A percentile compares a stretch with the other conserved stretches of the same genome.
Evolutionary conservation across 2,113 vertebrate genomes (phyloP).

Genomic region (Cettia cetti): DNA sequence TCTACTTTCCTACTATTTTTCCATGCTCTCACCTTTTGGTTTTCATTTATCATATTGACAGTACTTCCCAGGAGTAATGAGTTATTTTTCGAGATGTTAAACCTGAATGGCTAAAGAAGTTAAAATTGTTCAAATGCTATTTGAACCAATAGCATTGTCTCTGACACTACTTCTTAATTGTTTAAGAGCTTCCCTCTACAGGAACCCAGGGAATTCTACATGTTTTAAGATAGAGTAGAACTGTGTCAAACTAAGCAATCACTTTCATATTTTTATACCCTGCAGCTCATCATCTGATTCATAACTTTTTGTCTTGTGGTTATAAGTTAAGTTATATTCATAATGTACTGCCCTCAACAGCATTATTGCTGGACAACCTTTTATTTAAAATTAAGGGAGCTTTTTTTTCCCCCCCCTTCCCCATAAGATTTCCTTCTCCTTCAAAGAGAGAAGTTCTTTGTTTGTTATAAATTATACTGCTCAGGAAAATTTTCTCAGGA

Average conservation of each 20-base stretch:
- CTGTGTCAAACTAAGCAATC: neutral
- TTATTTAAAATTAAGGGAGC: slow-evolving; percentile 10
- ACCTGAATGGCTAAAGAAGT: neutral
- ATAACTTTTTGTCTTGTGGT: slow-evolving; percentile 8
- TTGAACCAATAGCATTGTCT: neutral
- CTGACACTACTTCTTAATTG: neutral
- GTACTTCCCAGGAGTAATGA: neutral
- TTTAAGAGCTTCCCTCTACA: neutral
- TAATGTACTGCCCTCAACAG: neutral
- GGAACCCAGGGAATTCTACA: neutral
- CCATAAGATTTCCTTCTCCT: neutral
- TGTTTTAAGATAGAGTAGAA: neutral
- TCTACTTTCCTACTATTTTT: neutral
- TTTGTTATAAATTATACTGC: neutral
- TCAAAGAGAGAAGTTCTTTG: neutral
- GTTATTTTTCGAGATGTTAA: neutral
- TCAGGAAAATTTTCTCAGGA: neutral
- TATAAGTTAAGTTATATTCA: neutral
- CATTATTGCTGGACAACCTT: neutral
- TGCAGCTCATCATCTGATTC: neutral
- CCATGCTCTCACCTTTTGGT: neutral
- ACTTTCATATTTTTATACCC: neutral
- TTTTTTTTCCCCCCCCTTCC: fast-evolving
- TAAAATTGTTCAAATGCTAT: too few species aligned
- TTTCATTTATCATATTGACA: slow-evolving; percentile 28